These are phyloP conservation scores for Gadopsis marmoratus DNA, from an alignment of 2,797 vertebrate genomes.

Conservation along the genomic window DNA sequence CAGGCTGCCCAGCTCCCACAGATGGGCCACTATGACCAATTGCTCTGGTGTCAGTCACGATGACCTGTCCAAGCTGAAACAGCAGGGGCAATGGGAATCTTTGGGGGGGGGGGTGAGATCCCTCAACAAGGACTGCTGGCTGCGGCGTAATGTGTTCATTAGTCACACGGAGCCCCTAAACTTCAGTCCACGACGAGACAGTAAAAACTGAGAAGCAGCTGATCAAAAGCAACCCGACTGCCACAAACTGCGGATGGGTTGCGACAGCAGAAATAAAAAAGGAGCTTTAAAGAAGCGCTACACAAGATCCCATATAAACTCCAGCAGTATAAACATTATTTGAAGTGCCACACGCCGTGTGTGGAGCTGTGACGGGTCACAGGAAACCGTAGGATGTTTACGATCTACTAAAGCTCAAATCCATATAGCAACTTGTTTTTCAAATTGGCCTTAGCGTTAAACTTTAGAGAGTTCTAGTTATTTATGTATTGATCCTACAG, in stretches of 20 bases:
- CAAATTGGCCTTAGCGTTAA: background rate
- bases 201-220: conserved; percentile 9
- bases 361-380: conserved; percentile 1
- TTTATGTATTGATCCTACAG: background rate
- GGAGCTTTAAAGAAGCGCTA: background rate
- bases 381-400: too few relatives aligned
- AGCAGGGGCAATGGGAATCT: conserved; percentile 50
- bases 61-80: conserved; percentile 65
- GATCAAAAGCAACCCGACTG: background rate
- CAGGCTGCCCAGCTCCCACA: conserved; percentile 54
- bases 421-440: background rate
- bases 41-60: conserved; percentile 61
- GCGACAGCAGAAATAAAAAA: background rate
- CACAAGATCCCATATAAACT: background rate
- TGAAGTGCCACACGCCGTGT: background rate
- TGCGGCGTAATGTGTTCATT: conserved; percentile 61
- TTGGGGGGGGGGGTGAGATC: too few relatives aligned
- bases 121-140: conserved; percentile 57
- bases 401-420: background rate
- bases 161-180: conserved; percentile 52
- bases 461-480: background rate
- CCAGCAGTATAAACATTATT: background rate
- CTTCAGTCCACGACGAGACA: conserved; percentile 27
- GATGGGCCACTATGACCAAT: conserved; percentile 71
- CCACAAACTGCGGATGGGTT: background rate